Percentiles rank a stretch among this genome's conserved stretches.
Conservation (phyloP, 1,140 invertebrate genomes). For the Bradysia coprophila region DNA sequence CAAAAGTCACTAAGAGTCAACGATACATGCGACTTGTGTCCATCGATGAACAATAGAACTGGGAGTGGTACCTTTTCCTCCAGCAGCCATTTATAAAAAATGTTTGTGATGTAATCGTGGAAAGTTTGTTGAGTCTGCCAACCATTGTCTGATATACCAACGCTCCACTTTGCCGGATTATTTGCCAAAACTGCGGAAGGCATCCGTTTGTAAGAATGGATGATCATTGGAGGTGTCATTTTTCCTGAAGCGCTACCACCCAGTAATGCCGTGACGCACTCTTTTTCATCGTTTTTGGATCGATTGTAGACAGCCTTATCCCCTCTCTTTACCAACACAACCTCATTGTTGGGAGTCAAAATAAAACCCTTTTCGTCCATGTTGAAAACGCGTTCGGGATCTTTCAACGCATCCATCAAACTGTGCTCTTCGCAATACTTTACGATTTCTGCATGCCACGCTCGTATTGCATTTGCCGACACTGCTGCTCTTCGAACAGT, state of each 20-base stretch:
- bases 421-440: background rate
- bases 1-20: slow-evolving; percentile 21
- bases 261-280: background rate
- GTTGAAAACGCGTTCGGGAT: background rate
- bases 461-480: background rate
- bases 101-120: slow-evolving; percentile 23
- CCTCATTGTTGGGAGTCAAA: background rate
- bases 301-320: background rate
- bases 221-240: background rate
- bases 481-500: background rate
- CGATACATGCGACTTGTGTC: slow-evolving; percentile 19
- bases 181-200: too few species aligned
- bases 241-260: background rate
- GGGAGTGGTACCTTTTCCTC: slow-evolving; percentile 14
- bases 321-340: background rate
- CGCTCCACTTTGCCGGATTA: too few species aligned
- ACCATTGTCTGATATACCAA: slow-evolving; percentile 18
- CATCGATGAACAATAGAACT: slow-evolving; percentile 24
- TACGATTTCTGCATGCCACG: background rate
- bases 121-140: slow-evolving; percentile 24
- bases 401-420: background rate
- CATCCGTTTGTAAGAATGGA: background rate
- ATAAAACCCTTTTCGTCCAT: background rate
- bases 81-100: slow-evolving; percentile 10
- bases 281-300: background rate